Conservation (phyloP, 1,140 invertebrate genomes). For the Aphidius gifuensis region DNA sequence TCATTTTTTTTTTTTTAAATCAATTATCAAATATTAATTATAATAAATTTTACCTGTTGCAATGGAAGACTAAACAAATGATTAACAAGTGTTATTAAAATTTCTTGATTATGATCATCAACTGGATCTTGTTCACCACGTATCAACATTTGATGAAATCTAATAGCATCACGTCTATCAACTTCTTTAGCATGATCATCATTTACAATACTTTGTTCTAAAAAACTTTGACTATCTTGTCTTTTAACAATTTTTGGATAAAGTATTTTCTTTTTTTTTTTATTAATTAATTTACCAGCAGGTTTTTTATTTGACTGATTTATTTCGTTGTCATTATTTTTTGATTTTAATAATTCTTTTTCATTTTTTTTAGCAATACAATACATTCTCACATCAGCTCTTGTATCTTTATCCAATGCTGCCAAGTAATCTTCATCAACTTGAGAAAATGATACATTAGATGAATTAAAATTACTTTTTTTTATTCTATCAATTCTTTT, state of each 20-base stretch:
- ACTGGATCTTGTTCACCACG: constrained; percentile 19
- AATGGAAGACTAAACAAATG: constrained; percentile 46
- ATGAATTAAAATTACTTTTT: constrained; percentile 20
- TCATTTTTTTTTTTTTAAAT: no score
- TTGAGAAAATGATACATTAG: constrained; percentile 46
- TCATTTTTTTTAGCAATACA: constrained; percentile 56
- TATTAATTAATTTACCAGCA: constrained; percentile 2
- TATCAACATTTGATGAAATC: constrained; percentile 29
- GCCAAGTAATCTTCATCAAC: constrained; percentile 56
- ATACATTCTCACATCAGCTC: constrained; percentile 50
- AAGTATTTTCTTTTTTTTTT: not conserved
- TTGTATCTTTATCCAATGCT: constrained; percentile 56
- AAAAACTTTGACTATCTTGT: constrained; percentile 16
- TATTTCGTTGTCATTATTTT: constrained; percentile 27
- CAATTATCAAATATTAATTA: no score
- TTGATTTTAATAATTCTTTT: constrained; percentile 56
- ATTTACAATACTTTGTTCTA: constrained; percentile 14
- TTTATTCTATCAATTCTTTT: constrained; percentile 13
- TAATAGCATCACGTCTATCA: constrained; percentile 23
- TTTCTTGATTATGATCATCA: constrained; percentile 38
- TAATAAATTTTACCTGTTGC: constrained; percentile 36
- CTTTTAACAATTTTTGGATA: constrained; percentile 5
- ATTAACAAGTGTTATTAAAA: constrained; percentile 43
- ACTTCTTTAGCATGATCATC: not conserved
- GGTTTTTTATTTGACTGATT: not conserved